Percentiles rank a stretch among this genome's conserved stretches.
These are phyloP conservation scores for Xestia c-nigrum DNA, from an alignment of 2,888 invertebrate genomes.

Conservation along the genomic window DNA sequence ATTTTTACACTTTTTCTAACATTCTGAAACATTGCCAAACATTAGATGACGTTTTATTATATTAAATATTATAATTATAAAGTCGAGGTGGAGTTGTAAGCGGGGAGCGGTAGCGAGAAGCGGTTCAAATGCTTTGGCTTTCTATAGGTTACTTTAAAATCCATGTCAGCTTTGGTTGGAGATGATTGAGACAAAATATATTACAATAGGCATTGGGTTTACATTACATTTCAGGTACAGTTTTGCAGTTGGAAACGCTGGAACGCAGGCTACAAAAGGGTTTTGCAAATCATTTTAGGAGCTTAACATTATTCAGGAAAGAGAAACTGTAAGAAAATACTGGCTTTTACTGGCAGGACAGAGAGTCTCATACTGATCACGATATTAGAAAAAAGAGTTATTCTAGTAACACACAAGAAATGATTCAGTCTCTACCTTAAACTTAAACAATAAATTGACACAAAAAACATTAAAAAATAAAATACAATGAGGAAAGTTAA, in stretches of 20 bases:
- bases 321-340: neutral
- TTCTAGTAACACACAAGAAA: neutral
- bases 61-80: constrained; percentile 73
- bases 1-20: constrained; percentile 70
- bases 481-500: neutral
- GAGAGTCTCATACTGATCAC: neutral
- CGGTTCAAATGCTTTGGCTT: neutral
- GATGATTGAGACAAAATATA: neutral
- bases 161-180: neutral
- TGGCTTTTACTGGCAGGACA: neutral
- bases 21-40: constrained; percentile 73
- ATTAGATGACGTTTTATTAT: constrained; percentile 70
- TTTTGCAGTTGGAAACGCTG: neutral
- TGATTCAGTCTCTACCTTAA: neutral
- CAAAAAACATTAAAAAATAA: neutral
- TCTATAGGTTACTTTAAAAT: neutral
- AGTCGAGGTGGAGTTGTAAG: constrained; percentile 45
- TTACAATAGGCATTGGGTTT: neutral
- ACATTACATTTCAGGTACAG: neutral
- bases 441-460: neutral
- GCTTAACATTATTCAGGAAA: neutral
- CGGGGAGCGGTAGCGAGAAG: constrained; percentile 49
- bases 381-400: neutral
- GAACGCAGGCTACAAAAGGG: neutral
- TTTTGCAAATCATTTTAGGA: neutral